phyloP scores from a whole-genome alignment of 2,797 vertebrate species.

The Gymnoscopelus microlampas region DNA sequence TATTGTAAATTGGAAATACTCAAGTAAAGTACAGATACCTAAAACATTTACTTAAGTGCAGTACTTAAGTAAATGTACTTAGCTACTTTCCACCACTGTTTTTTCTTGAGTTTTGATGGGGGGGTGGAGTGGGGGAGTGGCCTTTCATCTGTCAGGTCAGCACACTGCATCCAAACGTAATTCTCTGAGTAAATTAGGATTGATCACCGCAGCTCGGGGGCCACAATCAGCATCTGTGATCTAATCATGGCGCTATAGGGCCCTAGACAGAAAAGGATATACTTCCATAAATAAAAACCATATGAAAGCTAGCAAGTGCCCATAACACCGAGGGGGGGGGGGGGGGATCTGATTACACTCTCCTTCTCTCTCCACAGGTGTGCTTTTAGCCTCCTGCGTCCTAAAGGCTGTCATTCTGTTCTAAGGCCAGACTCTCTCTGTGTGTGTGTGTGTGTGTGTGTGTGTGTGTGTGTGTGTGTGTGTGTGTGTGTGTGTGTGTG shows the following conservation, averaged over 20 bases:
- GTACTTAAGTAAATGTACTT: too few relatives aligned
- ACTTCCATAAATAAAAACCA: slow-evolving; percentile 85
- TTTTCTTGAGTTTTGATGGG: slow-evolving; percentile 56
- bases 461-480: slow-evolving; percentile 7
- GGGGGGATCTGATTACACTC: slow-evolving; percentile 77
- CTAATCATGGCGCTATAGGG: slow-evolving; percentile 71
- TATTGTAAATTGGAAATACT: too few relatives aligned
- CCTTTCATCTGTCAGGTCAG: slow-evolving; percentile 76
- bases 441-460: slow-evolving; percentile 4
- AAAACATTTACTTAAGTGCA: too few relatives aligned
- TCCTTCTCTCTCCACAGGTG: slow-evolving; percentile 80
- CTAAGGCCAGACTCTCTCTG: slow-evolving; percentile 52
- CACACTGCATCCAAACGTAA: slow-evolving; percentile 80
- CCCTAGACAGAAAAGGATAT: slow-evolving; percentile 77
- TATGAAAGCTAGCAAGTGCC: slow-evolving; percentile 79
- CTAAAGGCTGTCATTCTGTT: slow-evolving; percentile 59
- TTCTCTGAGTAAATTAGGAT: slow-evolving; percentile 82
- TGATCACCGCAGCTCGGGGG: slow-evolving; percentile 80
- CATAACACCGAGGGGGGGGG: slow-evolving; percentile 60
- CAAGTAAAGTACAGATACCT: too few relatives aligned
- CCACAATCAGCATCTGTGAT: slow-evolving; percentile 82
- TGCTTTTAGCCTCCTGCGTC: slow-evolving; percentile 77
- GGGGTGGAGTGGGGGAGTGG: slow-evolving; percentile 56
- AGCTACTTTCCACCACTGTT: too few relatives aligned
- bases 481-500: slow-evolving; percentile 12